Evolutionary conservation across 1,140 invertebrate species (phyloP), one percentile per base, ranked within the genome.

Genomic region (Drosophila tropicalis): DNA sequence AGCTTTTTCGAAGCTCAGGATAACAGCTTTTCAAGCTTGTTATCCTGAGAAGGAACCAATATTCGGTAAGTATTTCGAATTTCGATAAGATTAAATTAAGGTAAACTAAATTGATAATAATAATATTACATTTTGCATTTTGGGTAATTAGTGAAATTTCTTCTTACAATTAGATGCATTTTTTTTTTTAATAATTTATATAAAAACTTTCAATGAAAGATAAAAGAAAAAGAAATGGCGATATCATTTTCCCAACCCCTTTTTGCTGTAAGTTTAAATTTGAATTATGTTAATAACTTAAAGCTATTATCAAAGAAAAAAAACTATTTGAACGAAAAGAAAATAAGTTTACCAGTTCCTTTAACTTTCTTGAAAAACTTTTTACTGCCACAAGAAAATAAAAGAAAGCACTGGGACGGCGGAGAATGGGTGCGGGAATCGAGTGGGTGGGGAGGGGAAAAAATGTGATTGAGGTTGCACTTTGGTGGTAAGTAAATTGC

Each of bases 211-310:
- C 3, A 19, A 15, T 25, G 25, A 29, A 36, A 15, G 7, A 44
- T n/a, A 9, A 57, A 41, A 19, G 29, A 57, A 39, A 3, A 4
- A 3, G 12, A 25, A 73, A 73, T 13, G 9, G 10, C 19, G 44
- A 51, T 51, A 51, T 22, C 9, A 51, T 12, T 51, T 51, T 51
- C 13, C 9, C 17, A 51, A 6, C 44, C 44, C 44, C 19, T 51
- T 51, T 22, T 51, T 10, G 3, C 44, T 44, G 62, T 60, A 39
- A 62, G 39, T 44, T 17, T 75, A 62, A 77, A 69, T 54, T 62
- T 51, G 44, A 58, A 83, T 75, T 76, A 80, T 84, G 76, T 69
- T 74, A 89, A 87, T 89, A 87, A 84, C 67, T 86, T 63, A 47
- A 60, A 86, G 78, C 81, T 86, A 85, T 85, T 78, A 81, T 85